Evolutionary conservation across 2,797 vertebrate genomes (phyloP).

Genomic region (Hirundo rustica): DNA sequence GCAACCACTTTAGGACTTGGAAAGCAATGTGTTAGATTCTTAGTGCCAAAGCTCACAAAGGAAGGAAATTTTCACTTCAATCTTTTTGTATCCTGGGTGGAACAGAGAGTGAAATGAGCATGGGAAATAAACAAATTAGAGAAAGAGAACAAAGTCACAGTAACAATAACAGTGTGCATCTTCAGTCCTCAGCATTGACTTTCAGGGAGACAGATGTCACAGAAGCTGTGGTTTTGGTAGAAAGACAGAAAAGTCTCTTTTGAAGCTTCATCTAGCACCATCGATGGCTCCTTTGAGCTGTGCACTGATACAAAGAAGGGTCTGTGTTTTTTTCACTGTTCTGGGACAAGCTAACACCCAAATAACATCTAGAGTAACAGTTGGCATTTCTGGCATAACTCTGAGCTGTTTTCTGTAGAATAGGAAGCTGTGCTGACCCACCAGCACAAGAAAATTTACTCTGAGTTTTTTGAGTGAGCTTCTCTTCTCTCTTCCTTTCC

Average conservation of each 20-base stretch:
- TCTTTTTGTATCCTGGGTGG: neutral
- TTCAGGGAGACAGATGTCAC: neutral
- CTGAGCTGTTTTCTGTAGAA: neutral
- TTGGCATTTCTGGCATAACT: neutral
- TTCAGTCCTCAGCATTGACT: neutral
- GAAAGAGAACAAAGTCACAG: neutral
- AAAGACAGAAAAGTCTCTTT: neutral
- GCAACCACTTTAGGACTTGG: neutral
- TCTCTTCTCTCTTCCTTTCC: neutral
- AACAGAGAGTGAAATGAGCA: neutral
- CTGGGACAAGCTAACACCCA: neutral
- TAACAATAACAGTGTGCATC: neutral
- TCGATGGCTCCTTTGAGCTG: neutral
- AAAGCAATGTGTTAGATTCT: neutral
- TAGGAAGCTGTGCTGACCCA: neutral
- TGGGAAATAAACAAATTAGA: neutral
- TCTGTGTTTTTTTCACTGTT: neutral
- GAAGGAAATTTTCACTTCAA: conserved; percentile 6
- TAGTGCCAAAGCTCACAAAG: neutral
- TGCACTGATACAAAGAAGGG: neutral
- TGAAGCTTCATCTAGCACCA: neutral
- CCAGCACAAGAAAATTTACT: neutral
- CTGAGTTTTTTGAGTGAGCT: neutral
- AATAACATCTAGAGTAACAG: neutral
- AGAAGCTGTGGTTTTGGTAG: neutral